Base-by-base conservation (phyloP, 2,888 invertebrate genomes). In the Tipula unca region DNA sequence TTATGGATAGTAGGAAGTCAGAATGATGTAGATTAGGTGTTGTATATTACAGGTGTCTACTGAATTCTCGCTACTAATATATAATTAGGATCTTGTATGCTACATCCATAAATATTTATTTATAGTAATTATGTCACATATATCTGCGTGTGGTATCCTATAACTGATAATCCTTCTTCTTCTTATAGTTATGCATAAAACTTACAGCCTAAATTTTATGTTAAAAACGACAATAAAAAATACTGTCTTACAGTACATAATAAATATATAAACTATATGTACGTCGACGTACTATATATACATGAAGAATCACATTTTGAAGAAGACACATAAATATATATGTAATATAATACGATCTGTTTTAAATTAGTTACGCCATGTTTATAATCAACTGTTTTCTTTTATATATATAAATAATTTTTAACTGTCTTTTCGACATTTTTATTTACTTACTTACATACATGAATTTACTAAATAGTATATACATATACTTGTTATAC, bases 341-440 rank as follows among this genome's bases (percentile, higher is more conserved):
- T 86, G 87, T 86, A 87, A 87, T 85, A 54, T 85, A 85, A 87
- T 85, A 86, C 86, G 86, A 87, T 87, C 87, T 87, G 87, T 87
- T 87, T 87, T 86, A 85, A 86, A 86, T 87, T 87, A 87, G 86
- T 86, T 69, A 85, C 86, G 87, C 86, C 85, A 86, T 86, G 85
- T 86, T 85, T 25, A 85, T 39, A 85, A 84, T 39, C 36, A 84
- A 32, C 69, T 69, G 69, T 69, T 69, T 69, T 69, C 69, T 25
- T 69, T 69, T 69, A 69, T 69, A 69, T 69, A 69, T 69, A 69
- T 69, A 69, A 69, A 69, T 69, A 69, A 69, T 69, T 69, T 36
- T 36, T 84, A 84, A 84, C 83, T 83, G 83, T 83, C 83, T 83
- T 32, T 83, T 83, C 35, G 83, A 83, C 69, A 69, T 69, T 69